Conservation (phyloP, 2,888 invertebrate genomes). For the Saturnia japonica region DNA sequence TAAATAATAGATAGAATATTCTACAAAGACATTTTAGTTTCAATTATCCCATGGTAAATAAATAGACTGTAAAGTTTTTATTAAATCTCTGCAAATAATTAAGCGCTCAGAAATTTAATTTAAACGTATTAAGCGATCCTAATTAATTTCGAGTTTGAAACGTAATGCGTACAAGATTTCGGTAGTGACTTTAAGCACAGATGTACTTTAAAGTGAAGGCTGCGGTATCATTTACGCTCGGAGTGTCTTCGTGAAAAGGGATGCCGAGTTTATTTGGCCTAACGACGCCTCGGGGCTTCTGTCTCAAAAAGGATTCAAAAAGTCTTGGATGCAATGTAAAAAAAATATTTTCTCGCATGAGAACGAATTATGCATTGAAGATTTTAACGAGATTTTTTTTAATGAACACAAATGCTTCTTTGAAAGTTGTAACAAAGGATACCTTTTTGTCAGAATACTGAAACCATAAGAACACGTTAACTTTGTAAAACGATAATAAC, state of each 20-base stretch:
- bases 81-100: not conserved
- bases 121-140: not conserved
- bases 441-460: no score
- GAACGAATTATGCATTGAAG: not conserved
- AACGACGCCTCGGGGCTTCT: not conserved
- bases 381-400: not conserved
- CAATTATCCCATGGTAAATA: not conserved
- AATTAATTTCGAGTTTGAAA: not conserved
- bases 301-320: not conserved
- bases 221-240: conserved; percentile 14
- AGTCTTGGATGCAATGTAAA: not conserved
- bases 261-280: conserved; percentile 3
- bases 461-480: no score
- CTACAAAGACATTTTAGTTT: no score
- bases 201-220: conserved; percentile 16
- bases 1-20: no score
- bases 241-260: conserved; percentile 6
- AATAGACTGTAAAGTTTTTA: not conserved
- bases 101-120: not conserved
- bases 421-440: no score
- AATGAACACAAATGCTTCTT: no score
- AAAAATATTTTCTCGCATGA: not conserved
- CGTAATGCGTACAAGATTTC: not conserved
- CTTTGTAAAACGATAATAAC: no score
- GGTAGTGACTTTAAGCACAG: not conserved